Evolutionary conservation across 2,113 vertebrate genomes (phyloP).

Genomic region (Halichoeres trimaculatus): DNA sequence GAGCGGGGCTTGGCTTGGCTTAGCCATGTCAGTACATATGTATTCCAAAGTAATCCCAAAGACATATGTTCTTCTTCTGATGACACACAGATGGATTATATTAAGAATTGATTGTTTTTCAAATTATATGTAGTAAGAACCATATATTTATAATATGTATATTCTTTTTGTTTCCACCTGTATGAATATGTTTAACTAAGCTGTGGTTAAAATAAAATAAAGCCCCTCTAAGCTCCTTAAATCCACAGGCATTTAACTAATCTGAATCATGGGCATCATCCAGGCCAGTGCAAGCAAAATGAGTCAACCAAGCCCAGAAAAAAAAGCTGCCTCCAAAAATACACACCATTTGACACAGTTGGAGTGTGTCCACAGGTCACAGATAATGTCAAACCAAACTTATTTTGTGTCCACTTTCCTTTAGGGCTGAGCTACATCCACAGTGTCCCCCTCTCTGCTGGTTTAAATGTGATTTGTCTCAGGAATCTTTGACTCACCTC

Average conservation of each 20-base stretch:
- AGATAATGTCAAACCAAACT: slow-evolving; percentile 8
- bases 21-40: no score
- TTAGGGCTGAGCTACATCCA: background rate
- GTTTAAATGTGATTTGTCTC: background rate
- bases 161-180: slow-evolving; percentile 30
- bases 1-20: no score
- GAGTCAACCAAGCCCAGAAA: slow-evolving; percentile 15
- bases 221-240: slow-evolving; percentile 47
- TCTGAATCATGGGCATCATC: slow-evolving; percentile 43
- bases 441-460: background rate
- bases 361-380: background rate
- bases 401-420: slow-evolving; percentile 2
- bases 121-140: background rate
- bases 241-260: slow-evolving; percentile 41
- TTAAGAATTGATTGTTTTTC: background rate
- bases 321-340: slow-evolving; percentile 8
- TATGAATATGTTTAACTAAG: slow-evolving; percentile 41
- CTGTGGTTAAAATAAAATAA: slow-evolving; percentile 30
- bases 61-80: no score
- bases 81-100: no score
- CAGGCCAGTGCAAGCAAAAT: slow-evolving; percentile 10
- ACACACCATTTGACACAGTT: slow-evolving; percentile 32
- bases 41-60: no score
- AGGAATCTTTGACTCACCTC: slow-evolving; percentile 19
- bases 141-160: background rate